These are phyloP conservation scores for Mythimna ferrago DNA, from an alignment of 2,888 invertebrate genomes.

Conservation along the genomic window DNA sequence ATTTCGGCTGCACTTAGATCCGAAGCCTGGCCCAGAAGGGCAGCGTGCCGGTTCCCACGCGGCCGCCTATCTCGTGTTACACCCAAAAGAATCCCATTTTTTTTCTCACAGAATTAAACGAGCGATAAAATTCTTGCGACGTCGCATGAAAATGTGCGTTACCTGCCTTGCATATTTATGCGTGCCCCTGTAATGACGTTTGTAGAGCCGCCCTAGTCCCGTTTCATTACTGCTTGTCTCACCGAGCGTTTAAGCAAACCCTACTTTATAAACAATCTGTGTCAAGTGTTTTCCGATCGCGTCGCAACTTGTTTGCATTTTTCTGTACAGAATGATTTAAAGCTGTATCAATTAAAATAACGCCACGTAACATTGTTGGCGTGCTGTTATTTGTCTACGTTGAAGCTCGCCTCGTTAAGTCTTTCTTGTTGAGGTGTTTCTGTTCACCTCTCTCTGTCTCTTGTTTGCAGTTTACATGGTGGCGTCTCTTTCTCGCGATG, in stretches of 20 bases:
- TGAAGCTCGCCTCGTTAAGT: constrained; percentile 74
- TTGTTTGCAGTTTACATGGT: constrained; percentile 68
- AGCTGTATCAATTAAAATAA: constrained; percentile 81
- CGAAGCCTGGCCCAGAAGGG: constrained; percentile 75
- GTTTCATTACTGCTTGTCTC: constrained; percentile 86
- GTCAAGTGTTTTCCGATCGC: constrained; percentile 84
- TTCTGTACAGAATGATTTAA: constrained; percentile 75
- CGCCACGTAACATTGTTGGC: constrained; percentile 67
- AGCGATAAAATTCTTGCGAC: constrained; percentile 90
- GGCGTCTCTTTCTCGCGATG: constrained; percentile 68
- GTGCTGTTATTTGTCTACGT: constrained; percentile 73
- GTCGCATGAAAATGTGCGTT: constrained; percentile 91
- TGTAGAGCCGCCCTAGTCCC: constrained; percentile 82
- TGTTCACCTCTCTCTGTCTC: constrained; percentile 69
- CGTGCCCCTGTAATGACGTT: constrained; percentile 89
- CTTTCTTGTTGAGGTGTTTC: constrained; percentile 69
- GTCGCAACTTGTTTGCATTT: constrained; percentile 81
- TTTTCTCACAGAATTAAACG: constrained; percentile 90
- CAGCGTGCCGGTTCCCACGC: constrained; percentile 87
- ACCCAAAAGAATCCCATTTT: constrained; percentile 86
- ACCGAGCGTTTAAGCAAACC: constrained; percentile 78
- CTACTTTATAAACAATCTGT: constrained; percentile 85
- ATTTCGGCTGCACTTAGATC: constrained; percentile 88
- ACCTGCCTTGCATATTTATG: constrained; percentile 91
- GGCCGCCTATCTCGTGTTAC: constrained; percentile 86